Percentiles rank a stretch among this genome's conserved stretches.
These are phyloP conservation scores for Callyntrura sp. DNA, from an alignment of 2,888 invertebrate species.

Conservation along the genomic window DNA sequence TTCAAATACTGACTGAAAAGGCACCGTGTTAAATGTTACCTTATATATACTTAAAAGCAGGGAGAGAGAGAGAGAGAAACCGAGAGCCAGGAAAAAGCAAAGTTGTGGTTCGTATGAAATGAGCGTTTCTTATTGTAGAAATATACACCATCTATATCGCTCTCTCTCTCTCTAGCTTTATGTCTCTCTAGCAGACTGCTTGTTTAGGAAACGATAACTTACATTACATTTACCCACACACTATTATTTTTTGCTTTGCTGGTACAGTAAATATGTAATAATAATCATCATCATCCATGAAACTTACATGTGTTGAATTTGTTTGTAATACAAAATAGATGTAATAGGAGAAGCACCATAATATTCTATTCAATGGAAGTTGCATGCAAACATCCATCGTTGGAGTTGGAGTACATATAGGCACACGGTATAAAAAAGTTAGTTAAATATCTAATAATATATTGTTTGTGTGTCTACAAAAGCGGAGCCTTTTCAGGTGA, in stretches of 20 bases:
- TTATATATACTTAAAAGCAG: slow-evolving; percentile 65
- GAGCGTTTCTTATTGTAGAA: neutral
- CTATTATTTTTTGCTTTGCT: neutral
- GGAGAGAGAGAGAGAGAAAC: too few species aligned
- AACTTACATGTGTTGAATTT: slow-evolving; percentile 12
- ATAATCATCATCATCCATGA: slow-evolving; percentile 13
- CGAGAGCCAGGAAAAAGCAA: slow-evolving; percentile 47
- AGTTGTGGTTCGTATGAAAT: slow-evolving; percentile 24
- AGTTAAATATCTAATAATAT: neutral
- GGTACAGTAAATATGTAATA: neutral
- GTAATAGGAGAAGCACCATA: too few species aligned
- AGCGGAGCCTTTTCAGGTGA: too few species aligned
- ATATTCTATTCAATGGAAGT: neutral
- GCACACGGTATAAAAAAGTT: neutral
- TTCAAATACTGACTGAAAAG: slow-evolving; percentile 67
- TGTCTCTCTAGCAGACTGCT: slow-evolving; percentile 13
- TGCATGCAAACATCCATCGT: too few species aligned
- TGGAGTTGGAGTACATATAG: neutral
- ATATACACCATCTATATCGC: too few species aligned
- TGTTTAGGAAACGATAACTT: slow-evolving; percentile 42
- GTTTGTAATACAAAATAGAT: neutral
- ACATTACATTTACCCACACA: slow-evolving; percentile 3
- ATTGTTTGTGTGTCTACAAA: too few species aligned
- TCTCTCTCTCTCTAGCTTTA: too few species aligned
- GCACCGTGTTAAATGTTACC: slow-evolving; percentile 54